Percentiles rank a stretch among this genome's conserved stretches.
Evolutionary conservation across 2,797 vertebrate genomes (phyloP).

Genomic region (Sarcoramphus papa): DNA sequence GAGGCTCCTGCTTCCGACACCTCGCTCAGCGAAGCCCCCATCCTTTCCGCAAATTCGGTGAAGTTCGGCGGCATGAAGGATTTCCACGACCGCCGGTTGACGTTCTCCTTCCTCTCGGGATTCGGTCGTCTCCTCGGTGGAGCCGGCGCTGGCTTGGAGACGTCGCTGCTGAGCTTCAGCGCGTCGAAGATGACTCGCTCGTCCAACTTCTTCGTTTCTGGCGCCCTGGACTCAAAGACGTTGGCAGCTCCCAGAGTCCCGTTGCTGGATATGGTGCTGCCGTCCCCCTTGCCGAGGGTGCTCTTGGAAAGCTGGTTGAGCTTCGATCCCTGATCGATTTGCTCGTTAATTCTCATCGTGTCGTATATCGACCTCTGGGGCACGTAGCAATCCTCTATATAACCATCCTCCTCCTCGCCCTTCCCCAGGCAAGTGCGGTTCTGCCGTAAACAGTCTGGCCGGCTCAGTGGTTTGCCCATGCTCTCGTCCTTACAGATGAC

Average conservation of each 20-base stretch:
- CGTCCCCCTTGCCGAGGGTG: slow-evolving; percentile 84
- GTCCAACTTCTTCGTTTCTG: slow-evolving; percentile 86
- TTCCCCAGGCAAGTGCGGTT: slow-evolving; percentile 95
- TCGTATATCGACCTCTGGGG: slow-evolving; percentile 97
- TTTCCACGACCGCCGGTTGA: slow-evolving; percentile 95
- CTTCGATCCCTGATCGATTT: slow-evolving; percentile 96
- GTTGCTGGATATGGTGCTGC: slow-evolving; percentile 92
- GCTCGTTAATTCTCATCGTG: slow-evolving; percentile 98
- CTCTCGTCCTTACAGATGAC: slow-evolving; percentile 62
- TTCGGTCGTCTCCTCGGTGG: slow-evolving; percentile 75
- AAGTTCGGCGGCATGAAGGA: slow-evolving; percentile 95
- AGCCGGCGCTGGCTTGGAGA: slow-evolving; percentile 82
- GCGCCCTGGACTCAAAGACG: slow-evolving; percentile 81
- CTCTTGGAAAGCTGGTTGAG: slow-evolving; percentile 91
- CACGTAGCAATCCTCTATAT: slow-evolving; percentile 98
- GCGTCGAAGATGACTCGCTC: slow-evolving; percentile 97
- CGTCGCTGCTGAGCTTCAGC: slow-evolving; percentile 90
- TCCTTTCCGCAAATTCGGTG: slow-evolving; percentile 92
- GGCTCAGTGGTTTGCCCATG: slow-evolving; percentile 98
- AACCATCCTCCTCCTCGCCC: slow-evolving; percentile 94
- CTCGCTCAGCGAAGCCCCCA: slow-evolving; percentile 86
- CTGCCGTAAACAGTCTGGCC: slow-evolving; percentile 96
- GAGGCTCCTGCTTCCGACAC: slow-evolving; percentile 76
- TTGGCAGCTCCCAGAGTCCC: slow-evolving; percentile 85
- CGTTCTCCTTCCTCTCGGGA: slow-evolving; percentile 85